phyloP scores from a whole-genome alignment of 2,113 vertebrate genomes.

The Eira barbara region DNA sequence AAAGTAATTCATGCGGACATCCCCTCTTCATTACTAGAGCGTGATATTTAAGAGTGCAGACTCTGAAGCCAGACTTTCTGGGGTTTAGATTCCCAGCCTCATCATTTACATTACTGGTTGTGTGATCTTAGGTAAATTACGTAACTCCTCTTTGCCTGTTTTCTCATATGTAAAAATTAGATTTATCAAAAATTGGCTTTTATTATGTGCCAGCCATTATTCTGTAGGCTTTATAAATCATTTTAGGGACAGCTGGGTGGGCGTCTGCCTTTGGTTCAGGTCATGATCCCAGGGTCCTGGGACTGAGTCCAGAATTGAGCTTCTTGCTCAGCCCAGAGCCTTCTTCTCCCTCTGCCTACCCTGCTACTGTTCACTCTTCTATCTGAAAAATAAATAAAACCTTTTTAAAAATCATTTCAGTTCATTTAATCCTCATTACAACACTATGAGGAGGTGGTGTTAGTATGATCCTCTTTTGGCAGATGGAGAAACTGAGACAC shows the following conservation, averaged over 20 bases:
- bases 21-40: neutral
- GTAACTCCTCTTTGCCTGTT: neutral
- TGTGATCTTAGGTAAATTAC: neutral
- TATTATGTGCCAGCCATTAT: neutral
- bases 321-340: neutral
- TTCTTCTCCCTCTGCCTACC: too few relatives aligned
- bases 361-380: too few relatives aligned
- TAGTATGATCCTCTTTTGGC: neutral
- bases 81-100: neutral
- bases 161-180: constrained; percentile 1
- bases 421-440: neutral
- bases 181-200: neutral
- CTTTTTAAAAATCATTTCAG: neutral
- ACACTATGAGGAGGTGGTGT: neutral
- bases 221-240: neutral
- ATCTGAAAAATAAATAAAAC: too few relatives aligned
- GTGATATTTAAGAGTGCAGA: neutral
- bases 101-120: neutral
- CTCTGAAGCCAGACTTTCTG: neutral
- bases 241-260: neutral
- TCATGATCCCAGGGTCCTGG: neutral
- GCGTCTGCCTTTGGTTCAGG: neutral
- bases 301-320: neutral
- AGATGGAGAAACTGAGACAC: neutral
- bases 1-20: neutral